Conservation (phyloP, 2,797 vertebrate genomes). For the Phataginus tetradactyla region DNA sequence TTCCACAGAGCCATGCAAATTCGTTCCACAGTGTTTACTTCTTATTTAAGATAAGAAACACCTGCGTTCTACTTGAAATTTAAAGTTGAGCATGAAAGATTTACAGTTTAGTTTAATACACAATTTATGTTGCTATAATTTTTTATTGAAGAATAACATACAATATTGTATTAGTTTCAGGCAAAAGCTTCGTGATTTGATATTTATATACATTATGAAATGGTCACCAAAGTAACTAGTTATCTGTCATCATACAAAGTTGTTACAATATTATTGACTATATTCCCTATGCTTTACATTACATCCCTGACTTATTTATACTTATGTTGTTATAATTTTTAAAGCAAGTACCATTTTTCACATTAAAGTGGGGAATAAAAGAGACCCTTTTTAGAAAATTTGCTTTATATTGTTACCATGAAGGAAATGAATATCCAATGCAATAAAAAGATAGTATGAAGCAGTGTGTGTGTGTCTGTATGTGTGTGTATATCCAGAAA, state of each 20-base stretch:
- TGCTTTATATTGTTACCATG: background rate
- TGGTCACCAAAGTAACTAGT: no score
- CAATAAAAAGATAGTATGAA: background rate
- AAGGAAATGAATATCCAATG: conserved; percentile 21
- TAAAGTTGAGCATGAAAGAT: background rate
- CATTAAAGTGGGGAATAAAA: background rate
- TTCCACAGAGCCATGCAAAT: background rate
- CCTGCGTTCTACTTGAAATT: background rate
- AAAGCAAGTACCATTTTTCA: conserved; percentile 14
- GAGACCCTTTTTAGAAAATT: background rate
- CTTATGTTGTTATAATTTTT: conserved; percentile 9
- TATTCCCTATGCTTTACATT: no score
- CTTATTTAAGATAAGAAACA: background rate
- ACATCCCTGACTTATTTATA: no score
- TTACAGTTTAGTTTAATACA: conserved; percentile 38
- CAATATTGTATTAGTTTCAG: no score
- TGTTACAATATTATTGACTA: no score
- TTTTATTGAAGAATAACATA: background rate
- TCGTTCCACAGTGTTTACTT: background rate
- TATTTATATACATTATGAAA: no score
- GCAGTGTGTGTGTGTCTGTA: background rate
- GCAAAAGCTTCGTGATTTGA: no score
- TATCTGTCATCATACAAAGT: no score
- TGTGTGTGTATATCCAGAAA: background rate
- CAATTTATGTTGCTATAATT: background rate